phyloP scores from a whole-genome alignment of 2,113 vertebrate species.

The Callorhinus ursinus region DNA sequence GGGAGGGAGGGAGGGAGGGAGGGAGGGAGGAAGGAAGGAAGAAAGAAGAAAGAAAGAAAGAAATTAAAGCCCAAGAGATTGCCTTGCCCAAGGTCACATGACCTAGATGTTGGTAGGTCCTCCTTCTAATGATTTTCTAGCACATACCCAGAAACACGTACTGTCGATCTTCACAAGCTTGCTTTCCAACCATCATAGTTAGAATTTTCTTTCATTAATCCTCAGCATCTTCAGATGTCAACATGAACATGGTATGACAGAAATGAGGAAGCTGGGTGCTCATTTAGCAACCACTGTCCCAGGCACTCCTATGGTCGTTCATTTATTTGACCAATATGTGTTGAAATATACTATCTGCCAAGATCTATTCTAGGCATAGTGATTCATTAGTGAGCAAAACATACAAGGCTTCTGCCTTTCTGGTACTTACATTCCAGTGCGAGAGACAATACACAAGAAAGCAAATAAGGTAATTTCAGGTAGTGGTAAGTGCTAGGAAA shows the following conservation, averaged over 20 bases:
- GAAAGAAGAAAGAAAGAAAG: not conserved
- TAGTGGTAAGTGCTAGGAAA: not conserved
- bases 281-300: not conserved
- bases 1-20: too few species aligned
- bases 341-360: not conserved
- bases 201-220: not conserved
- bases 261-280: not conserved
- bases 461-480: not conserved
- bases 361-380: not conserved
- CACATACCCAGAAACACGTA: not conserved
- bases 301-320: not conserved
- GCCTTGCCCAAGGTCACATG: not conserved
- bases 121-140: not conserved
- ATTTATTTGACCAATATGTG: not conserved
- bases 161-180: not conserved
- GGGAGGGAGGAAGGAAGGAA: too few species aligned
- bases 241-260: not conserved
- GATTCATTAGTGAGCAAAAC: not conserved
- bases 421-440: not conserved
- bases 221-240: not conserved
- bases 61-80: not conserved
- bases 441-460: not conserved
- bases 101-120: not conserved
- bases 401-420: not conserved
- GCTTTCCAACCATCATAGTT: not conserved